phyloP scores from a whole-genome alignment of 2,888 invertebrate species.

The Harmothoe impar region DNA sequence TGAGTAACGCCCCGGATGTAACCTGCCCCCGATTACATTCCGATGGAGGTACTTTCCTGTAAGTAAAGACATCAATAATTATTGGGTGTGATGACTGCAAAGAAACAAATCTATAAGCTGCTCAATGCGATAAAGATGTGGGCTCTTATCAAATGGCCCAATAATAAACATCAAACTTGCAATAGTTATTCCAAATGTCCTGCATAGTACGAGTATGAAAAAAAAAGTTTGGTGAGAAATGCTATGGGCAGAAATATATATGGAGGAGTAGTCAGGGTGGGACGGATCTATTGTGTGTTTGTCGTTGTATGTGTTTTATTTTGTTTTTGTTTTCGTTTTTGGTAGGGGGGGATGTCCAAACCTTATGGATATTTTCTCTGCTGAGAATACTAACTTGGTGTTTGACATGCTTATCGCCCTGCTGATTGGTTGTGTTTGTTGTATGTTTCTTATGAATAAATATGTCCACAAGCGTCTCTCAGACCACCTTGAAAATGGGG shows the following conservation, averaged over 20 bases:
- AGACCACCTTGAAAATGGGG: too few relatives aligned
- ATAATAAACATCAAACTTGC: too few relatives aligned
- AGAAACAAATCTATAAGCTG: not conserved
- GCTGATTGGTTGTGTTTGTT: too few relatives aligned
- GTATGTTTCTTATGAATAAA: too few relatives aligned
- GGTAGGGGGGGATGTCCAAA: too few relatives aligned
- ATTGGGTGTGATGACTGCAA: not conserved
- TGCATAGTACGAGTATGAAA: not conserved
- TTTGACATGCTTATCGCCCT: too few relatives aligned
- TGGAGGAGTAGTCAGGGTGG: not conserved
- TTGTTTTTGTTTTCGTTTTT: too few relatives aligned
- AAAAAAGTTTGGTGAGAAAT: not conserved
- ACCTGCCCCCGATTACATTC: constrained; percentile 61
- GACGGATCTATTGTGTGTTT: not conserved
- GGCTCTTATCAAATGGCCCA: not conserved
- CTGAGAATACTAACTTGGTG: too few relatives aligned
- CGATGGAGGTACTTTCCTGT: constrained; percentile 37
- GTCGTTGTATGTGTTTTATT: not conserved
- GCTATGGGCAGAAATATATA: not conserved
- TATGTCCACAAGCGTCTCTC: too few relatives aligned
- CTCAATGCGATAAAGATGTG: not conserved
- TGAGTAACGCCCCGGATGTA: constrained; percentile 3
- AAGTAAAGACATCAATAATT: not conserved
- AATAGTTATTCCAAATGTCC: not conserved
- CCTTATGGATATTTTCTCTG: too few relatives aligned